These are phyloP conservation scores for Gari tellinella DNA, from an alignment of 2,888 invertebrate genomes.

Conservation along the genomic window DNA sequence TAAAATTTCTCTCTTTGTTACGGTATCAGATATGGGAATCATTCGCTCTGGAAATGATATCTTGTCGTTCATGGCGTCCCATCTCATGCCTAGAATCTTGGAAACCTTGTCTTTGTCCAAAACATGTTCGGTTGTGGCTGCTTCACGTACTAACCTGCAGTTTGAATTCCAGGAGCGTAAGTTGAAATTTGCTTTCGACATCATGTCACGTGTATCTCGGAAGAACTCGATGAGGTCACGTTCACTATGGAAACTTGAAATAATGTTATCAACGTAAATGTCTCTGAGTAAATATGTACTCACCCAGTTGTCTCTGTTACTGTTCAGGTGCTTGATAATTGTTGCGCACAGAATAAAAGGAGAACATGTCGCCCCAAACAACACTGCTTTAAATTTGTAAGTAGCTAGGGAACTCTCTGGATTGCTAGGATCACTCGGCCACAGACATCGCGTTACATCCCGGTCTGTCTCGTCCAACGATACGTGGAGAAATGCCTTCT, in stretches of 20 bases:
- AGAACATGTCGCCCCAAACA: constrained; percentile 29
- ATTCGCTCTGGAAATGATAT: neutral
- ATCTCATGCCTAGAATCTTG: constrained; percentile 17
- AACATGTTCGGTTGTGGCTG: constrained; percentile 6
- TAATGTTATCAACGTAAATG: constrained; percentile 39
- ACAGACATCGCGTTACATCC: constrained; percentile 41
- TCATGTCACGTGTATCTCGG: constrained; percentile 12
- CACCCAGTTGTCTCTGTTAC: constrained; percentile 1
- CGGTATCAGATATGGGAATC: constrained; percentile 1
- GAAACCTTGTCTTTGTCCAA: constrained; percentile 6
- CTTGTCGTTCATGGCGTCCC: constrained; percentile 8
- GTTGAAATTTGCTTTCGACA: constrained; percentile 33
- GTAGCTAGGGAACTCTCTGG: constrained; percentile 18
- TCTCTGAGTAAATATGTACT: constrained; percentile 5
- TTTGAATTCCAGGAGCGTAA: constrained; percentile 47
- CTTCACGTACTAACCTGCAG: constrained; percentile 2
- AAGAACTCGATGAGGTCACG: constrained; percentile 13
- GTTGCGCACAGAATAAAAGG: constrained; percentile 24
- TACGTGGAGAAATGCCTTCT: constrained; percentile 45
- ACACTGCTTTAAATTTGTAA: constrained; percentile 13
- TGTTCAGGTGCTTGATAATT: constrained; percentile 11
- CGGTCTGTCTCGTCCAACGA: constrained; percentile 24
- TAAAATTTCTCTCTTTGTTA: constrained; percentile 33
- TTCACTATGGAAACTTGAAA: constrained; percentile 22
- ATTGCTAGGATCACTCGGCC: constrained; percentile 31